Evolutionary conservation across 2,797 vertebrate species (phyloP).

Genomic region (Eidolon dupreanum): DNA sequence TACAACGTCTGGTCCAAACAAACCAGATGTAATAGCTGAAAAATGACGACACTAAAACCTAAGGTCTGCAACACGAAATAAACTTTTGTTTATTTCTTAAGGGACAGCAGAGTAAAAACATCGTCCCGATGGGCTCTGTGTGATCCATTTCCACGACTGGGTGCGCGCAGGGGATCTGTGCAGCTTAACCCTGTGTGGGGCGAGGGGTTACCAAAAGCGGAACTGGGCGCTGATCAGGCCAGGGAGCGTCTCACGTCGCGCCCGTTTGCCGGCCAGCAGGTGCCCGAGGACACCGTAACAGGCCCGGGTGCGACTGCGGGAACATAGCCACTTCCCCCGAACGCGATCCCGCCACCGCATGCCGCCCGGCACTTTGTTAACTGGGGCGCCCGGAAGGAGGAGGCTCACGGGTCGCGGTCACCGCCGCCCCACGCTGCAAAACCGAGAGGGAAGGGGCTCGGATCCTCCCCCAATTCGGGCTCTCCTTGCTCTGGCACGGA

Average conservation of each 20-base stretch:
- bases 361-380: conserved; percentile 55
- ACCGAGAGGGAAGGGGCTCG: neutral
- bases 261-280: neutral
- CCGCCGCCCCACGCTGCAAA: neutral
- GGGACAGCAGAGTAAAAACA: neutral
- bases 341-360: neutral
- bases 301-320: neutral
- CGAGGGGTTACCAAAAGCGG: neutral
- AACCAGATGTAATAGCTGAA: neutral
- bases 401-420: neutral
- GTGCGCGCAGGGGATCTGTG: neutral
- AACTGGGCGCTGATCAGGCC: neutral
- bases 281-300: neutral
- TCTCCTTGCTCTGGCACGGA: neutral
- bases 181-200: neutral
- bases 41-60: conserved; percentile 62
- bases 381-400: neutral
- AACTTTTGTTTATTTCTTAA: conserved; percentile 55
- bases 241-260: neutral
- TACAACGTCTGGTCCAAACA: conserved; percentile 5
- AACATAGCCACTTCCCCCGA: neutral
- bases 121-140: neutral
- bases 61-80: neutral
- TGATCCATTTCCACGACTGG: neutral
- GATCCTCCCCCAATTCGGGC: neutral